A percentile compares a stretch with the other conserved stretches of the same genome.
These are phyloP conservation scores for Crenichthys baileyi DNA, from an alignment of 2,797 vertebrate genomes.

Conservation along the genomic window DNA sequence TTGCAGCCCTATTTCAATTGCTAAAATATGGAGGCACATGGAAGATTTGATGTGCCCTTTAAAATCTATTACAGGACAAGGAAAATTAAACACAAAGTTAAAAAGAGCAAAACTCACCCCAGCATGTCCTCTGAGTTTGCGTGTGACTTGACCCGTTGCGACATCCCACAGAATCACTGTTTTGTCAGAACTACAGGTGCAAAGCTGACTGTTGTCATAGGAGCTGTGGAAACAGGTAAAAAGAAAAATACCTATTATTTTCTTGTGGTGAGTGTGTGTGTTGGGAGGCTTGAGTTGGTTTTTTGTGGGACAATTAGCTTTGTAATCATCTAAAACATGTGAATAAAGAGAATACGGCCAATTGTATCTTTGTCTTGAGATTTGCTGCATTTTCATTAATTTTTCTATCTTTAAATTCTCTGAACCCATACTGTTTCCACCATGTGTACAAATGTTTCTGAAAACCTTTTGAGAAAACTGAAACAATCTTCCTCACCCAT, in stretches of 20 bases:
- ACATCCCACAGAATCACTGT: conserved; percentile 93
- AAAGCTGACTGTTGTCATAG: conserved; percentile 91
- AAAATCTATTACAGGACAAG: neutral
- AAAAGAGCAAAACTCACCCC: conserved; percentile 81
- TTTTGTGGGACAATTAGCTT: neutral
- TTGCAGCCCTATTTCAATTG: neutral
- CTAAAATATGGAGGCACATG: neutral
- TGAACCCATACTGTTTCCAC: too few species aligned
- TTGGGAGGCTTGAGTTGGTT: neutral
- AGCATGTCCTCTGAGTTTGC: conserved; percentile 92
- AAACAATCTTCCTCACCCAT: conserved; percentile 80
- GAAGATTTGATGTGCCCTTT: neutral
- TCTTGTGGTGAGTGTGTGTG: too few species aligned
- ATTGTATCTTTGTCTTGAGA: neutral
- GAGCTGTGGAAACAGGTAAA: conserved; percentile 77
- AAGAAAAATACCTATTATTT: neutral
- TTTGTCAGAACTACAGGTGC: conserved; percentile 91
- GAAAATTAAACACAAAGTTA: neutral
- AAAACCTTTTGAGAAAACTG: neutral
- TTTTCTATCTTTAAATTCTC: neutral
- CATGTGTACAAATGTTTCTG: neutral
- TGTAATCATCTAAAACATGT: neutral
- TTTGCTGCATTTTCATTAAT: neutral
- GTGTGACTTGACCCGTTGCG: conserved; percentile 87
- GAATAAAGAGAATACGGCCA: neutral